Evolutionary conservation across 2,888 invertebrate species (phyloP), one percentile per base, ranked within the genome.

Genomic region (Coremacera marginata): DNA sequence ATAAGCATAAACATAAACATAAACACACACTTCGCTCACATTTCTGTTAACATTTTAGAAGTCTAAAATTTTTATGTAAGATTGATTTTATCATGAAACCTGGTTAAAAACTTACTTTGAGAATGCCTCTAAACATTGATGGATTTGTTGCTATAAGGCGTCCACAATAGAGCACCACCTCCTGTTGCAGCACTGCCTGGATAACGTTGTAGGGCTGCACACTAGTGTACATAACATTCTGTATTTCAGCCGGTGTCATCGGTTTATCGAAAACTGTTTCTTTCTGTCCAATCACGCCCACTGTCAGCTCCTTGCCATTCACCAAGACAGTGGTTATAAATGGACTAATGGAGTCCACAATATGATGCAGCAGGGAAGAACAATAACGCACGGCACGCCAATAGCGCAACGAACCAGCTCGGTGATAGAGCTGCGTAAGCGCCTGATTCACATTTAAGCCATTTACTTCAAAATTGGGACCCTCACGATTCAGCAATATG

Each of bases 221-320:
- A 7, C 94, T 95, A 19, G 94, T 93, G 89, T 98, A 99, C 91
- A 99, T 94, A 8, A 98, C 95, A 34, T 95, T 93, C 85, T 97
- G 95, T 75, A 99, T 97, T 90, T 98, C 98, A 1, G 94, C 94
- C 0, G 99, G 99, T 0, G 98, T 97, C 93, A 98, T 95, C 0
- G 99, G 99, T 86, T 98, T 98, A 89, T 98, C 98, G 85, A 99
- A 96, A n/a, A 97, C 95, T 0, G 96, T 96, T 90, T 99, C 99
- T 84, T 97, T 95, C 82, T 95, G 95, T 0, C 97, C 97, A 85
- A 97, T 95, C 74, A 98, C 96, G 37, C 98, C 98, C 2, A 98
- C 96, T 0, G 98, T 98, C 92, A 90, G 80, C 93, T 98, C 98
- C 90, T 99, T 99, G 80, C 99, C 99, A 89, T 98, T 96, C 60